Base-by-base conservation (phyloP, 2,797 vertebrate genomes). In the Tapirus indicus region DNA sequence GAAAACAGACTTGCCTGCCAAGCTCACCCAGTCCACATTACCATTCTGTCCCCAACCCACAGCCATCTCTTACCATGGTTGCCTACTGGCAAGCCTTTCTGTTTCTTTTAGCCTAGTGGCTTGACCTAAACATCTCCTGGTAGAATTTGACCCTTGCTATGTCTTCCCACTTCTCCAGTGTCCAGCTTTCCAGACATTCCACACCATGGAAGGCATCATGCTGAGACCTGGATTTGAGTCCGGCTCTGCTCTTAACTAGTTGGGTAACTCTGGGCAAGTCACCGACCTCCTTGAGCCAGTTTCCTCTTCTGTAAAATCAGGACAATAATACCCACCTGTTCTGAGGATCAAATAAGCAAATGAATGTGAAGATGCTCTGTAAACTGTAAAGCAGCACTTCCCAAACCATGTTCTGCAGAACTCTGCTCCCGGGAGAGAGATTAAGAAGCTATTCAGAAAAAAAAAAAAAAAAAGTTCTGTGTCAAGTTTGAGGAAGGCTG, bases 261-360 rank as follows among this genome's bases (percentile, higher is more conserved):
- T 21, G n/a, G 58, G 62, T 79, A 49, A 96, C 64, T 74, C 89
- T 72, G 8, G 35, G 35, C 52, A 72, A 72, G 54, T 68, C 72
- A 68, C 44, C 49, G 87, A 66, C 10, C 10, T 66, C 72, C 93
- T 17, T 54, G 68, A 93, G 60, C 56, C 41, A 35, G n/a, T 93
- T 95, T 95, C 54, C 35, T 95, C 68, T 16, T 20, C 69, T 80
- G 7, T 54, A 23, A 88, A 86, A 84, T 84, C 66, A 38, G 79
- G 58, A 66, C 92, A 14, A 52, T 38, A 44, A 17, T n/a, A 64
- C 52, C 38, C 60, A 10, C 56, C 69, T 56, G 2, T 95, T 54
- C 71, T 27, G 44, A 92, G 75, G 75, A 85, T 41, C 79, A 35
- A 82, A 58, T 47, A 47, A 92, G 29, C 9, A 17, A 82, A 60